Evolutionary conservation across 2,888 invertebrate genomes (phyloP).

Genomic region (Hedychridium roseum): DNA sequence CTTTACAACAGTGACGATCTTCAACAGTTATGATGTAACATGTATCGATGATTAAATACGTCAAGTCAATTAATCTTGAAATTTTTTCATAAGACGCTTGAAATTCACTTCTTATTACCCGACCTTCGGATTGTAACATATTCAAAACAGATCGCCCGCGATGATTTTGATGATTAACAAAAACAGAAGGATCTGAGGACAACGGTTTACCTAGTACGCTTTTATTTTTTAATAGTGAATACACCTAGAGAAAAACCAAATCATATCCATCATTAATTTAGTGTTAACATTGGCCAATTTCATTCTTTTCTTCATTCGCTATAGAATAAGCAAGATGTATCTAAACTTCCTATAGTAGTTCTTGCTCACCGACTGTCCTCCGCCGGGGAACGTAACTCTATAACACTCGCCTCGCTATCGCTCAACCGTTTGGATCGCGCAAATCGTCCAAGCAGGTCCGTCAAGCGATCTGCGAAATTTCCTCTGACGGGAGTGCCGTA

Average conservation of each 20-base stretch:
- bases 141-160: no score
- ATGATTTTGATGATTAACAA: not conserved
- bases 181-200: not conserved
- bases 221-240: not conserved
- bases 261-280: not conserved
- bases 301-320: not conserved
- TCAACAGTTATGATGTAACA: not conserved
- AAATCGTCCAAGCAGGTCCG: no score
- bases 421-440: no score
- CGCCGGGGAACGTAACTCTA: no score
- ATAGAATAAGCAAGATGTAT: not conserved
- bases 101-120: not conserved
- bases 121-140: no score
- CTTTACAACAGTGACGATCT: not conserved
- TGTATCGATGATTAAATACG: not conserved
- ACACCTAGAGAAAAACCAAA: not conserved
- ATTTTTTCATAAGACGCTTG: not conserved
- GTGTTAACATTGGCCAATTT: not conserved
- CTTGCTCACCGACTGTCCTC: no score
- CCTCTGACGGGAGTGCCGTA: no score
- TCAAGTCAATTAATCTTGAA: not conserved
- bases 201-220: not conserved
- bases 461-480: slow-evolving; percentile 65
- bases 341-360: not conserved
- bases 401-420: slow-evolving; percentile 5